Base-by-base conservation (phyloP, 2,797 vertebrate genomes). In the Ara ararauna region DNA sequence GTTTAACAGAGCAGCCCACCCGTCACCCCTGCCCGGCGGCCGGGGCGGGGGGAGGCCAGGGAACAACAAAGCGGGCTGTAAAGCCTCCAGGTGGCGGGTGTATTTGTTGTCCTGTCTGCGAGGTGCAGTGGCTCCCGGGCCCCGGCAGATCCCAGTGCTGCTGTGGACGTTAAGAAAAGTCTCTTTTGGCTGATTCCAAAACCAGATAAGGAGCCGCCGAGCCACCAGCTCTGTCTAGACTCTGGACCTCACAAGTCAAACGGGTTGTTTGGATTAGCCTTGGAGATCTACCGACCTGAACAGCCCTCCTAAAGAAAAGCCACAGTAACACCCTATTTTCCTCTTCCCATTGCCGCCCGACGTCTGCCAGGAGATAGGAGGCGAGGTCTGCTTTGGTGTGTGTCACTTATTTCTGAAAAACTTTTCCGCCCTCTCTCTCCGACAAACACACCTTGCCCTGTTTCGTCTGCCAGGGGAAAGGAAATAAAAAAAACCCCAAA, bases 141-240 rank as follows among this genome's bases (percentile, higher is more conserved):
- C 97, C 68, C 71, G 67, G 96, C 95, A 96, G 94, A 97, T 96
- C 97, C 87, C 86, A 95, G 60, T 64, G 97, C 96, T 85, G 96
- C 96, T 96, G 90, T 90, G 97, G 97, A 97, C 97, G 96, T 92
- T 96, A 96, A 97, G 96, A 96, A 94, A 97, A 97, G 97, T 96
- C 98, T 98, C 97, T 97, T 97, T 94, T 85, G 95, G 96, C 98
- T 97, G 98, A 98, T 98, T 95, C 98, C 98, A 97, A 97, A 97
- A 89, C 90, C 82, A 98, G 98, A 98, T 98, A 98, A 98, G 98
- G 88, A 98, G 98, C 98, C 98, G 98, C 98, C 98, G 94, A 98
- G 98, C 95, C 98, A 97, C 98, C 97, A 97, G 97, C 96, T 97
- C 98, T 98, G 98, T 98, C 98, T 98, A 98, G 98, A 98, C 98